Conservation (phyloP, 1,140 invertebrate species). For the Pygmarrhopalites habei region DNA sequence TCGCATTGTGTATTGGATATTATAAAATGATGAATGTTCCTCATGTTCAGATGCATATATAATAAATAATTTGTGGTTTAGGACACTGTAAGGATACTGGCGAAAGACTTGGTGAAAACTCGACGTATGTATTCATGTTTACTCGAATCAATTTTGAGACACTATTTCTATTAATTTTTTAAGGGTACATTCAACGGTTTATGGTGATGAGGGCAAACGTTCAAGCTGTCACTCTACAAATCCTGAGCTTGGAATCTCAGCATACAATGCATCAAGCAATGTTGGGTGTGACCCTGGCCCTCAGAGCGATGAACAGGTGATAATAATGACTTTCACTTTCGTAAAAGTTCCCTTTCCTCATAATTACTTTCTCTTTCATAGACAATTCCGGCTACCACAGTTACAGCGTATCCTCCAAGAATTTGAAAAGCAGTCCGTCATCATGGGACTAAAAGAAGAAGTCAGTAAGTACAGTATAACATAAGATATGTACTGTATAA, state of each 20-base stretch:
- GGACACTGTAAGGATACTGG: slow-evolving; percentile 99
- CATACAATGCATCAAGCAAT: slow-evolving; percentile 98
- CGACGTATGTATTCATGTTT: no score
- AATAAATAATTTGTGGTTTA: no score
- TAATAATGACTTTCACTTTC: no score
- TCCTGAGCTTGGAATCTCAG: slow-evolving; percentile 94
- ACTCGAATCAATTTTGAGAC: no score
- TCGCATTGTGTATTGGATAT: slow-evolving; percentile 13
- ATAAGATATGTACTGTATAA: no score
- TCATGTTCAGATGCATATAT: background rate
- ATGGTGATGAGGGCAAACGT: slow-evolving; percentile 99
- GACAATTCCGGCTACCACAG: slow-evolving; percentile 93
- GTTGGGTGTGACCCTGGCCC: slow-evolving; percentile 96
- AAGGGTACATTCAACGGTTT: slow-evolving; percentile 98
- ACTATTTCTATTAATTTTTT: no score
- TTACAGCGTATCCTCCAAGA: slow-evolving; percentile 98
- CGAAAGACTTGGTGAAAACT: slow-evolving; percentile 95
- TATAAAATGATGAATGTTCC: background rate
- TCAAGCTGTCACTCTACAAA: slow-evolving; percentile 95
- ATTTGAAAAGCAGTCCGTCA: slow-evolving; percentile 98
- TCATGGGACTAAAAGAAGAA: slow-evolving; percentile 99
- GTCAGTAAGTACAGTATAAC: no score
- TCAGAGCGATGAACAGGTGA: slow-evolving; percentile 94
- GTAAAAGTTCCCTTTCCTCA: background rate
- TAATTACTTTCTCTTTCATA: slow-evolving; percentile 41